These are phyloP conservation scores for Therioaphis trifolii DNA, from an alignment of 2,888 invertebrate species.

Conservation along the genomic window DNA sequence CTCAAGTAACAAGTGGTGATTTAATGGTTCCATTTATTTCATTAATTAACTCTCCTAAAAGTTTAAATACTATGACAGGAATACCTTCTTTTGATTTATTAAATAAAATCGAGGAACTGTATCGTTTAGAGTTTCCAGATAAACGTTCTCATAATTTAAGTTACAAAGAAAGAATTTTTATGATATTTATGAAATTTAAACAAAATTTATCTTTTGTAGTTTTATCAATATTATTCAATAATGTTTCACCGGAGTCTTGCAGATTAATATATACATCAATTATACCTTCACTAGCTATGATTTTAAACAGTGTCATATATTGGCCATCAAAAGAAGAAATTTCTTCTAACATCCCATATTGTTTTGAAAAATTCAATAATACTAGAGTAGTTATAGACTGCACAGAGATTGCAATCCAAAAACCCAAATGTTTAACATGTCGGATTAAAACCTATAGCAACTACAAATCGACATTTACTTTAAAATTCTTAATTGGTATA, in stretches of 20 bases:
- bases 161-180: not conserved
- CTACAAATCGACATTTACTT: slow-evolving; percentile 25
- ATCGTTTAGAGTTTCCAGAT: not conserved
- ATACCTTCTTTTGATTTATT: not conserved
- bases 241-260: not conserved
- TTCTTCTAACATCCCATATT: not conserved
- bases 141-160: not conserved
- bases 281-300: not conserved
- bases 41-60: not conserved
- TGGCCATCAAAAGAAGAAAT: slow-evolving; percentile 16
- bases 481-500: slow-evolving; percentile 50
- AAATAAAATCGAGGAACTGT: no score
- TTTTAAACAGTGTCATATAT: not conserved
- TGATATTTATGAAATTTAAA: not conserved
- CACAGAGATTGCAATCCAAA: no score
- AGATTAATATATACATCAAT: not conserved
- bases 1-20: not conserved
- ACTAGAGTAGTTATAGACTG: no score
- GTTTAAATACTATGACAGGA: not conserved
- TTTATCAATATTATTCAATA: not conserved
- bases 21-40: not conserved
- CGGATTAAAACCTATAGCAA: slow-evolving; percentile 7
- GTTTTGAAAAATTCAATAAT: not conserved
- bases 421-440: slow-evolving; percentile 10
- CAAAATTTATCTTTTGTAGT: not conserved